phyloP scores from a whole-genome alignment of 2,797 vertebrate species.

The Macropus fuliginosus region DNA sequence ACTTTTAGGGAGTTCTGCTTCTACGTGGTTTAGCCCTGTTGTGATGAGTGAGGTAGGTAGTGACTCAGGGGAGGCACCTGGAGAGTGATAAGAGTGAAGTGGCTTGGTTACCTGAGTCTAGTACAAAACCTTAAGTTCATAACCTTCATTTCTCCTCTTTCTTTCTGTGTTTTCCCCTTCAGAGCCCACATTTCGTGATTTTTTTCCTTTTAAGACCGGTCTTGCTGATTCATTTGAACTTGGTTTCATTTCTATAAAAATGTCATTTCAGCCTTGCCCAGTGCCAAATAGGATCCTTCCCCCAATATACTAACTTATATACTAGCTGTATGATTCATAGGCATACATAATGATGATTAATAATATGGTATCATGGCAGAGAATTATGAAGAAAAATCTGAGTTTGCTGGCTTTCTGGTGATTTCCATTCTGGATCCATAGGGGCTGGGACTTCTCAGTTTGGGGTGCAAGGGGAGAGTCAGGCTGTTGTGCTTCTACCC shows the following conservation, averaged over 20 bases:
- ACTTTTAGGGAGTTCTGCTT: background rate
- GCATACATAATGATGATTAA: background rate
- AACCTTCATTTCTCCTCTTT: slow-evolving; percentile 13
- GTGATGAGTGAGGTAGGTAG: background rate
- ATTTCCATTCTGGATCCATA: background rate
- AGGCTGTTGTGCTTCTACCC: background rate
- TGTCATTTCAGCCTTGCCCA: background rate
- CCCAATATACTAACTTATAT: no score
- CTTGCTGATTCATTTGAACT: background rate
- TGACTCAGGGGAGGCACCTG: background rate
- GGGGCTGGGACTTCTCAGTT: background rate
- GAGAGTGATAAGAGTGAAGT: background rate
- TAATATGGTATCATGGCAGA: background rate
- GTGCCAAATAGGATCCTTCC: background rate
- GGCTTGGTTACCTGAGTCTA: background rate
- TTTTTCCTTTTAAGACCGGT: background rate
- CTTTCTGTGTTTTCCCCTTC: background rate
- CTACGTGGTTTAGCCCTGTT: background rate
- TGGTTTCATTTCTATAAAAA: background rate
- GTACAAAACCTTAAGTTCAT: background rate
- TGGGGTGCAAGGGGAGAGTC: background rate
- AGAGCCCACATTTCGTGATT: background rate
- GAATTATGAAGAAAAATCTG: background rate
- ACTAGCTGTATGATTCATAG: background rate
- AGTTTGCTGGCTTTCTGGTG: background rate